Evolutionary conservation across 2,113 vertebrate species (phyloP).

Genomic region (Seriola rivoliana): DNA sequence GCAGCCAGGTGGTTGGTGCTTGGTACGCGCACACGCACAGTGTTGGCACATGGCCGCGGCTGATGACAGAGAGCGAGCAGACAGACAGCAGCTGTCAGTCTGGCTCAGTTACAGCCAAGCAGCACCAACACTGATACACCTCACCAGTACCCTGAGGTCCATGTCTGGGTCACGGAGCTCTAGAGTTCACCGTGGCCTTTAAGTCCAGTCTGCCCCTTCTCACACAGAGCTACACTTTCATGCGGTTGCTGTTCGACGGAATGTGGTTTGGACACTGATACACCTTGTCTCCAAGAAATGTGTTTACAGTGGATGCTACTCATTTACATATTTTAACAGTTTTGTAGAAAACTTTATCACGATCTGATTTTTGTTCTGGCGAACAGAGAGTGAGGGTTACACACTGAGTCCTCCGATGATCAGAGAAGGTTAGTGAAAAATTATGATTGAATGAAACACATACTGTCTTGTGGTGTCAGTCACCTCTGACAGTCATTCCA

Average conservation of each 20-base stretch:
- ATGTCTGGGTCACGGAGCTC: conserved; percentile 64
- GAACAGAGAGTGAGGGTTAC: no score
- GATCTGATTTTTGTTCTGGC: no score
- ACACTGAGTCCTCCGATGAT: no score
- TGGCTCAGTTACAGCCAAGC: conserved; percentile 69
- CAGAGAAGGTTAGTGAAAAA: no score
- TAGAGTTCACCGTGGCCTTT: conserved; percentile 51
- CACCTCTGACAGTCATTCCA: no score
- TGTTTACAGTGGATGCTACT: no score
- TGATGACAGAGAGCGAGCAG: conserved; percentile 62
- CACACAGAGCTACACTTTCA: conserved; percentile 9
- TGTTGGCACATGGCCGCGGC: conserved; percentile 26
- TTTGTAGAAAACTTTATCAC: background rate
- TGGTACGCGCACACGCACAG: background rate
- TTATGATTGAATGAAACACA: no score
- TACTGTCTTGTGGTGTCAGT: no score
- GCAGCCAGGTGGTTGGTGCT: conserved; percentile 50
- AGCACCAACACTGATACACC: conserved; percentile 56
- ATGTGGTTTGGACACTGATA: background rate
- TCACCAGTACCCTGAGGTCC: conserved; percentile 61
- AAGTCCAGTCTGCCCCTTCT: conserved; percentile 34
- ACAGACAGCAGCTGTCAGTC: conserved; percentile 78
- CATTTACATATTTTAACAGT: background rate
- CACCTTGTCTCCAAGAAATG: background rate
- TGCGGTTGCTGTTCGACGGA: background rate